phyloP scores from a whole-genome alignment of 2,888 invertebrate genomes.

The Operophtera brumata region DNA sequence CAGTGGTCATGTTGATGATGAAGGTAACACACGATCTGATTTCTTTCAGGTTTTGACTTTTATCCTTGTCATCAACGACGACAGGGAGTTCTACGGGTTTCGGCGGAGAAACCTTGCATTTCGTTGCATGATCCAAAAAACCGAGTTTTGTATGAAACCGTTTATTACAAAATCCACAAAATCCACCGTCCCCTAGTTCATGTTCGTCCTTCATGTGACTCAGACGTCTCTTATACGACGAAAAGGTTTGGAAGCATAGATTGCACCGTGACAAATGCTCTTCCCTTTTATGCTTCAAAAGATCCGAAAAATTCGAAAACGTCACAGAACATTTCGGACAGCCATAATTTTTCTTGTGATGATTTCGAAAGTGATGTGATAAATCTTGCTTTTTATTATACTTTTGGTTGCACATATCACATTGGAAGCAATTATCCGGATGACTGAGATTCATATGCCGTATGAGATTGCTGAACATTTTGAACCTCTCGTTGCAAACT shows the following conservation, averaged over 20 bases:
- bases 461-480: conserved; percentile 51
- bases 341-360: conserved; percentile 51
- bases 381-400: conserved; percentile 61
- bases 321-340: conserved; percentile 52
- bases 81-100: conserved; percentile 1
- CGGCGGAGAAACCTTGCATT: conserved; percentile 38
- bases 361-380: conserved; percentile 48
- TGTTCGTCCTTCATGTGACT: conserved; percentile 62
- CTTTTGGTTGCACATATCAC: conserved; percentile 49
- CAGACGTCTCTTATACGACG: conserved; percentile 49
- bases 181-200: conserved; percentile 36
- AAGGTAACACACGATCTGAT: conserved; percentile 55
- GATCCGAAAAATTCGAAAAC: conserved; percentile 44
- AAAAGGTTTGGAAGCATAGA: conserved; percentile 57
- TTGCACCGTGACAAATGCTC: conserved; percentile 60
- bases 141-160: conserved; percentile 53
- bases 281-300: conserved; percentile 53
- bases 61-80: conserved; percentile 38
- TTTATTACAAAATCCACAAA: conserved; percentile 60
- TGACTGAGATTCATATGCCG: conserved; percentile 61
- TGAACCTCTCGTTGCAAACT: conserved; percentile 49
- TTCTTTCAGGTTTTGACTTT: conserved; percentile 47
- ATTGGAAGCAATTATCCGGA: conserved; percentile 43
- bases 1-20: conserved; percentile 63
- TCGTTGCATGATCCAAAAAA: conserved; percentile 55